Base-by-base conservation (phyloP, 1,140 invertebrate species). In the Drosophila sturtevanti region DNA sequence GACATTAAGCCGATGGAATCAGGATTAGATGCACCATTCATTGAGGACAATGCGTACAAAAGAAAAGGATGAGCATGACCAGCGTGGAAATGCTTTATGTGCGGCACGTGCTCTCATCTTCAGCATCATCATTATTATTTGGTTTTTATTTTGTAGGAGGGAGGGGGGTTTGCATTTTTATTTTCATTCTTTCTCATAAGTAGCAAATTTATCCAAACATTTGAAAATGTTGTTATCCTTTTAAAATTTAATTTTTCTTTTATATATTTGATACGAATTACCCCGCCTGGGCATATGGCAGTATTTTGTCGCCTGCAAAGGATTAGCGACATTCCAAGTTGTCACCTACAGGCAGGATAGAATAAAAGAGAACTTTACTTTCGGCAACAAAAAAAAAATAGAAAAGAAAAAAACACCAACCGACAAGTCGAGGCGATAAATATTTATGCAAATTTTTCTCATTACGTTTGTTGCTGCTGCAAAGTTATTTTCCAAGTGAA, bases 361-460 rank as follows among this genome's bases (percentile, higher is more conserved):
- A n/a, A 37, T 4, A 59, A 59, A 37, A 60, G 63, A 74, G 77
- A 72, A 66, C 61, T 76, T 82, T 82, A 51, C 54, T 52, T 82
- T 85, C 81, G 68, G 81, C 67, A 58, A 85, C 81, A 85, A 54
- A 27, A 11, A 7, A 22, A 22, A 58, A 85, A 81, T 85, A 54
- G 16, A 11, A 7, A 22, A 22, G 54, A 65, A 54, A 48, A 14
- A 48, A 48, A 48, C 38, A 14, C 41, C 18, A 31, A 31, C 27
- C 27, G 55, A 69, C 64, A 64, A 77, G 67, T 48, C 72, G 71
- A 66, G 7, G 54, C 54, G 55, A 68, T 67, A 89, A 48, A 48
- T 89, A 80, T 89, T 89, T 89, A 89, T 89, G 84, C 84, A 89
- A 89, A 89, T 89, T 80, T 84, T 75, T 89, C 77, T 89, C 85